Evolutionary conservation across 2,797 vertebrate genomes (phyloP).

Genomic region (Xiphophorus birchmanni): DNA sequence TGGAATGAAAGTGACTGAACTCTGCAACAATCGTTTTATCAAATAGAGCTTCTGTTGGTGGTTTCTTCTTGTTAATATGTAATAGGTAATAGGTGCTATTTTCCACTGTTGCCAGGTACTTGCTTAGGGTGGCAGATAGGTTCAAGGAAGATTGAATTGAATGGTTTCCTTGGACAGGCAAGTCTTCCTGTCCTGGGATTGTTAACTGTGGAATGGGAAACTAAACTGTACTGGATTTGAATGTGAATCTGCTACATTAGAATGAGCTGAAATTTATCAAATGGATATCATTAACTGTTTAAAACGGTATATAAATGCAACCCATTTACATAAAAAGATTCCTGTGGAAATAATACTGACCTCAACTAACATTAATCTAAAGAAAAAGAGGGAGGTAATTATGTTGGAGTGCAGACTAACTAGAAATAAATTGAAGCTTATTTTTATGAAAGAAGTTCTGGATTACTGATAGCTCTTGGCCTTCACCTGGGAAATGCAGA

Average conservation of each 20-base stretch:
- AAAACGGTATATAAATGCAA: neutral
- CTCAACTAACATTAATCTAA: neutral
- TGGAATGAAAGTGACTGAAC: neutral
- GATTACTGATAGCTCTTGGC: neutral
- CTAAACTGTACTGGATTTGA: neutral
- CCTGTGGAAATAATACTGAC: neutral
- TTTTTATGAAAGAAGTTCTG: neutral
- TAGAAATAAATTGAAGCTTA: neutral
- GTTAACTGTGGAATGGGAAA: no score
- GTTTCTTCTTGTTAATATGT: neutral
- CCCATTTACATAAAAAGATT: neutral
- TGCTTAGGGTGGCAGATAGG: no score
- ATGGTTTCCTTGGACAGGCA: no score
- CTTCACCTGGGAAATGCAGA: no score
- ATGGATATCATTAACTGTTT: neutral
- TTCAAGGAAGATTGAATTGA: no score
- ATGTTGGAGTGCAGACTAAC: neutral
- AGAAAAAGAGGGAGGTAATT: neutral
- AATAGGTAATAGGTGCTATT: neutral
- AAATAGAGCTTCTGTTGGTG: neutral
- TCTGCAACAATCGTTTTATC: neutral
- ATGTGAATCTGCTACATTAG: neutral
- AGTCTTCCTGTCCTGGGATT: no score
- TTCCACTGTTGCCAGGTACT: neutral
- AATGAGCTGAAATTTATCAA: neutral